Base-by-base conservation (phyloP, 2,888 invertebrate species). In the Acleris cristana region DNA sequence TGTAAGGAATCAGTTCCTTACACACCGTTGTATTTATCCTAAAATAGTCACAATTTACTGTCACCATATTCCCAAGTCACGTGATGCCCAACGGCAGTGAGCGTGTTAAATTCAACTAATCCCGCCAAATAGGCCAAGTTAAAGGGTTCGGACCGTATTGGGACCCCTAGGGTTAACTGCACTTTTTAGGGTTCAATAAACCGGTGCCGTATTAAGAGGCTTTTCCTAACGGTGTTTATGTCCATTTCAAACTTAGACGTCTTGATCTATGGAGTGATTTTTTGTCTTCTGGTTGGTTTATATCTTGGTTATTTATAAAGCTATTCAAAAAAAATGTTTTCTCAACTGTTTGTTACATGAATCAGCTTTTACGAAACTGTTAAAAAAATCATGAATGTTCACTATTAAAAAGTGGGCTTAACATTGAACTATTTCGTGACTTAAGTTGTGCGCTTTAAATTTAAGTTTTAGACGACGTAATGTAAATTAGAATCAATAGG, bases 51-150 rank as follows among this genome's bases (percentile, higher is more conserved):
- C 40, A 40, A 4, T 10, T 45, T 55, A 74, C 78, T 68, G 83
- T 73, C 73, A 79, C 78, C 74, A 66, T 66, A 75, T 54, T 63
- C 70, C 68, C 77, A 78, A 82, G 81, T 80, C 82, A 80, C 81
- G 80, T 83, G 81, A 82, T 76, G 77, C 49, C 55, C 44, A 44
- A 65, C 61, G 77, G 74, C 74, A 73, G 70, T 71, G 76, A 76
- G 75, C 77, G 79, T 81, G 83, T 87, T 87, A 88, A 87, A 86
- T 83, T 83, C 78, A 76, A 82, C 82, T 86, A 85, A 87, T 86
- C 73, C 78, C 79, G 71, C 80, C 72, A 85, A 87, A 88, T 88
- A 84, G 86, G 72, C 72, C 76, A 84, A 86, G 60, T 65, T 61
- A 65, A 65, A 61, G 65, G 65, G 81, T 86, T 85, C 76, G 73